Percentiles rank a stretch among this genome's conserved stretches.
Evolutionary conservation across 2,797 vertebrate genomes (phyloP).

Genomic region (Pantherophis alleghaniensis): DNA sequence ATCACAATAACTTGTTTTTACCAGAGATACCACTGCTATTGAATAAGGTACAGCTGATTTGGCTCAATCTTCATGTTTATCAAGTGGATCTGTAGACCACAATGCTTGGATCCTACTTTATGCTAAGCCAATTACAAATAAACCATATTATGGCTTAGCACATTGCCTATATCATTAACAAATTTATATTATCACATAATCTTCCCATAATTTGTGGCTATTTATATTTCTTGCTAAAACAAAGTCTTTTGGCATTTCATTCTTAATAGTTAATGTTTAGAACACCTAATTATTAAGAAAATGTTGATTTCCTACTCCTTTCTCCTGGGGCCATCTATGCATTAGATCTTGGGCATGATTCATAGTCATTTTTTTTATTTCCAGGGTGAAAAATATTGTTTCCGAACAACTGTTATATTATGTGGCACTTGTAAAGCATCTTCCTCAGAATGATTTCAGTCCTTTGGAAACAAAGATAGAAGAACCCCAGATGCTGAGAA

Average conservation of each 20-base stretch:
- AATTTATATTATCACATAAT: neutral
- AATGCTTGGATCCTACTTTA: neutral
- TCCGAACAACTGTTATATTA: constrained; percentile 47
- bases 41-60: neutral
- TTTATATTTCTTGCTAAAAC: constrained; percentile 8
- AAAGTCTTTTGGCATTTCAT: neutral
- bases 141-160: neutral
- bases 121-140: neutral
- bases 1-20: neutral
- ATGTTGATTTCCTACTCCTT: neutral
- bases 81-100: neutral
- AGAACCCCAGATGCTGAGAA: constrained; percentile 64
- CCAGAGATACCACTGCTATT: neutral
- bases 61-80: neutral
- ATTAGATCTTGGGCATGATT: constrained; percentile 26
- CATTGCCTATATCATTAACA: neutral
- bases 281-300: neutral
- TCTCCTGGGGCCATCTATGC: neutral
- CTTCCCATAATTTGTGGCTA: neutral
- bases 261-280: neutral
- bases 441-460: constrained; percentile 49
- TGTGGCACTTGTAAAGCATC: constrained; percentile 54
- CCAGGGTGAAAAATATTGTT: constrained; percentile 18
- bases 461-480: constrained; percentile 53
- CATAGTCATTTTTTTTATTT: constrained; percentile 1